Evolutionary conservation across 64 coral and sea anemone species (phyloP).

Genomic region (Pocillopora damicornis): DNA sequence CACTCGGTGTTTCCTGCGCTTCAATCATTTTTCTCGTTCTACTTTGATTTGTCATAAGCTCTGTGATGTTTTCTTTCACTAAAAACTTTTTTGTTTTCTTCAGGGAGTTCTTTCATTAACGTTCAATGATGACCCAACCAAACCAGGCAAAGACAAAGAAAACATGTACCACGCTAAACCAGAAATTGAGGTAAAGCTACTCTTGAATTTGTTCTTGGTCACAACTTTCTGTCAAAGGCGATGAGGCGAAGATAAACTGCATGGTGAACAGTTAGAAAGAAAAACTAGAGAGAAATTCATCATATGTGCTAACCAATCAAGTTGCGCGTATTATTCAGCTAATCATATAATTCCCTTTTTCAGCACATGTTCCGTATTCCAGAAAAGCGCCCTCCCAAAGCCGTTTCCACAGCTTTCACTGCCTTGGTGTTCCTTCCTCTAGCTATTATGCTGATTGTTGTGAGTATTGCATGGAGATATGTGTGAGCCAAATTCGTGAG

Average conservation of each 20-base stretch:
- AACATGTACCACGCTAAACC: constrained; percentile 74
- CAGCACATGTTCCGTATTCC: constrained; percentile 91
- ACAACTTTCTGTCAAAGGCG: no score
- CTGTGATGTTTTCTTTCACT: not conserved
- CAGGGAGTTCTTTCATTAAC: constrained; percentile 86
- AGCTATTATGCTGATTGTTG: constrained; percentile 79
- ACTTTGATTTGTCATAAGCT: no score
- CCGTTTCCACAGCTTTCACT: constrained; percentile 85
- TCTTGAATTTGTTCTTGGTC: not conserved
- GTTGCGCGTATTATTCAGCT: no score
- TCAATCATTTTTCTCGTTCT: no score
- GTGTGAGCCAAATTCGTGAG: not conserved
- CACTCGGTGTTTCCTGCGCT: no score
- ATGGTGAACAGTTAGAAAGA: no score
- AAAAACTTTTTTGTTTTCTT: not conserved
- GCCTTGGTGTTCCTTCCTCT: constrained; percentile 72
- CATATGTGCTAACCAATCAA: no score
- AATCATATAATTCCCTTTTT: not conserved
- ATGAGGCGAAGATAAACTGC: no score
- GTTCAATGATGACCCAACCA: constrained; percentile 62
- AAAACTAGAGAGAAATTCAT: no score
- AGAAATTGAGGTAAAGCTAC: constrained; percentile 65
- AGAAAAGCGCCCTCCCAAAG: constrained; percentile 86
- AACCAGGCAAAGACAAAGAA: constrained; percentile 72
- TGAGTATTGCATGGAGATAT: constrained; percentile 43